These are phyloP conservation scores for Mesochorus sp. DNA, from an alignment of 2,888 invertebrate genomes.

Conservation along the genomic window DNA sequence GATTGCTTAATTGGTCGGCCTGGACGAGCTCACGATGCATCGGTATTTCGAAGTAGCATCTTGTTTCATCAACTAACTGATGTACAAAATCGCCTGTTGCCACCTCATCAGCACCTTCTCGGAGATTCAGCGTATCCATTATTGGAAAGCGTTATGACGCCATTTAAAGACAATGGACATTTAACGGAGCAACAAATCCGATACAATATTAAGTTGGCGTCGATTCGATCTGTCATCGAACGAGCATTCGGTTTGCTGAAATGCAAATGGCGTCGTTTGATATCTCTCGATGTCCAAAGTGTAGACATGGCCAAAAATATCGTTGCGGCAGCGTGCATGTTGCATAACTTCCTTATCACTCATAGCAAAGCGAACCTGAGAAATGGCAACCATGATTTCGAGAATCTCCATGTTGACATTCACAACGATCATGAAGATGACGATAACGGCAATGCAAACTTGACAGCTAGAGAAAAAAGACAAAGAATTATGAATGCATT, in stretches of 20 bases:
- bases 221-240: constrained; percentile 17
- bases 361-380: neutral
- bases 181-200: neutral
- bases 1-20: constrained; percentile 1
- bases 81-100: neutral
- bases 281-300: neutral
- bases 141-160: constrained; percentile 2
- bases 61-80: neutral
- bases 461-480: too few relatives aligned
- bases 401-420: too few relatives aligned
- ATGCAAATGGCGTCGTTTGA: neutral
- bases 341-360: neutral
- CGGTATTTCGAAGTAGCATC: neutral
- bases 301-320: neutral
- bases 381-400: too few relatives aligned
- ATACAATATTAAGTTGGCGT: neutral
- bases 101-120: neutral
- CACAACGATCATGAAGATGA: too few relatives aligned
- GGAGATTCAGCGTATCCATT: constrained; percentile 15
- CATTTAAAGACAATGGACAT: constrained; percentile 10
- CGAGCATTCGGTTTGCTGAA: neutral
- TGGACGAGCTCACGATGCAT: constrained; percentile 7
- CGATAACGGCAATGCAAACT: too few relatives aligned
- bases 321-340: constrained; percentile 1
- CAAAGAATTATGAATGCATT: too few relatives aligned